Evolutionary conservation across 2,888 invertebrate genomes (phyloP).

Genomic region (Drosophila conformis): DNA sequence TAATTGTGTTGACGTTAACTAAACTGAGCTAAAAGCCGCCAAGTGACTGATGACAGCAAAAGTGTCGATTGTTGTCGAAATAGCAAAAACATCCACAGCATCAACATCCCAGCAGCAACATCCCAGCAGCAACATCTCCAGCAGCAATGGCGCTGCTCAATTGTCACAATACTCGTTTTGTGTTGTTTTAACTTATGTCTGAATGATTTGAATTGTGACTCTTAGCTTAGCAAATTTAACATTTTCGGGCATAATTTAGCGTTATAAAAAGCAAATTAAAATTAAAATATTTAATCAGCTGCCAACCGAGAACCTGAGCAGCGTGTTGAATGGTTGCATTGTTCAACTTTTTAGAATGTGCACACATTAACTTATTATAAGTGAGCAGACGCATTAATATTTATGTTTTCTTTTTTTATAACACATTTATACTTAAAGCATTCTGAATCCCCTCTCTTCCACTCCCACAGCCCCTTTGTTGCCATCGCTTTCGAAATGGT

Average conservation of each 20-base stretch:
- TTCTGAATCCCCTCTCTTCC: neutral
- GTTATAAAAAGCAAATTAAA: constrained; percentile 68
- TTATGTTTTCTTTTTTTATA: constrained; percentile 22
- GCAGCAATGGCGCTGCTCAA: constrained; percentile 38
- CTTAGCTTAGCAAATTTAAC: constrained; percentile 17
- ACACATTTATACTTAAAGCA: constrained; percentile 21
- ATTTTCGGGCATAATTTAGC: constrained; percentile 35
- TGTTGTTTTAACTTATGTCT: constrained; percentile 15
- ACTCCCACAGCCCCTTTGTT: too few relatives aligned
- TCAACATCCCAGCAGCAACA: neutral
- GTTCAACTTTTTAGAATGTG: neutral
- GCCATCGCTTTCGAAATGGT: neutral
- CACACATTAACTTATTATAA: constrained; percentile 39
- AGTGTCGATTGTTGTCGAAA: constrained; percentile 1
- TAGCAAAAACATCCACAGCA: constrained; percentile 2
- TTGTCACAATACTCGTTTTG: constrained; percentile 37
- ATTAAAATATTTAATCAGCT: constrained; percentile 78
- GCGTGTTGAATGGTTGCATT: constrained; percentile 24
- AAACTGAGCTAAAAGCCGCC: constrained; percentile 58
- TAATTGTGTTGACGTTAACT: constrained; percentile 80
- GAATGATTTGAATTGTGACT: constrained; percentile 12
- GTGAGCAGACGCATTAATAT: constrained; percentile 18
- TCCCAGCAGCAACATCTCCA: constrained; percentile 5
- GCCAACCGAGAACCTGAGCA: constrained; percentile 34
- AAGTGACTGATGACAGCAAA: constrained; percentile 37